Evolutionary conservation across 2,797 vertebrate species (phyloP).

Genomic region (Acropternis orthonyx): DNA sequence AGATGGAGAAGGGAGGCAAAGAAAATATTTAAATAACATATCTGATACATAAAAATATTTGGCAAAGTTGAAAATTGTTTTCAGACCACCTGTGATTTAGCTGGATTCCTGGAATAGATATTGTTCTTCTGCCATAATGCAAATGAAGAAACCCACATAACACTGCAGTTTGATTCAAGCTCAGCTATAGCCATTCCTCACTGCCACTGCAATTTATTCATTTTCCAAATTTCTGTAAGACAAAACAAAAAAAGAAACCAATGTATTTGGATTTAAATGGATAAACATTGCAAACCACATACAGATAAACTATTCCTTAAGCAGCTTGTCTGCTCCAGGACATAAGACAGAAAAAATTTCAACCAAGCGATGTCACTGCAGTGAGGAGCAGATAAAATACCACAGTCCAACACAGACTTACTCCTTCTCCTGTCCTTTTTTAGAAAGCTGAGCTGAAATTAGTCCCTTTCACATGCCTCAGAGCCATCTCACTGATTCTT

Average conservation of each 20-base stretch:
- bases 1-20: neutral
- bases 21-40: neutral
- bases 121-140: neutral
- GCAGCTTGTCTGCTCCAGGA: neutral
- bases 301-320: neutral
- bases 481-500: neutral
- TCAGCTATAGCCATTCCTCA: neutral
- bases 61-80: neutral
- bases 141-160: neutral
- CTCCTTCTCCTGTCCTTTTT: neutral
- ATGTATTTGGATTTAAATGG: neutral
- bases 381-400: neutral
- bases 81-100: neutral
- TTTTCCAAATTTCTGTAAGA: neutral
- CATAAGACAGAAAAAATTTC: neutral
- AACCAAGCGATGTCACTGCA: neutral
- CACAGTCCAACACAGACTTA: neutral
- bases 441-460: neutral
- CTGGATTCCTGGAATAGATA: neutral
- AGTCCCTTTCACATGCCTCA: neutral
- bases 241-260: neutral
- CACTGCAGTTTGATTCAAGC: neutral
- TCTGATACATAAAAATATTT: neutral
- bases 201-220: neutral
- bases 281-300: neutral